Evolutionary conservation across 2,797 vertebrate genomes (phyloP).

Genomic region (Hipposideros larvatus): DNA sequence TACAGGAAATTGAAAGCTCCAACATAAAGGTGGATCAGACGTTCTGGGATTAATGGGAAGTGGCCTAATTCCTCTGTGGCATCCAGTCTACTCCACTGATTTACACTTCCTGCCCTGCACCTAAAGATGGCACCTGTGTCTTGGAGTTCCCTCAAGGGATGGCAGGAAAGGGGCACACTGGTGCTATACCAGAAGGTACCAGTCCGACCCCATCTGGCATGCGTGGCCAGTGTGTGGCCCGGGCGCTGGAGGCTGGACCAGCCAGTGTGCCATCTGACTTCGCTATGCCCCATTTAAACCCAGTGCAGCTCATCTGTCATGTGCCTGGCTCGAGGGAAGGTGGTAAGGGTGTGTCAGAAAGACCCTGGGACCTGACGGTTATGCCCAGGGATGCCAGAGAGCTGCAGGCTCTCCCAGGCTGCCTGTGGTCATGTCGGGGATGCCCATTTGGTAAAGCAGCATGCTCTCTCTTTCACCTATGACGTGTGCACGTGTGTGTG

Average conservation of each 20-base stretch:
- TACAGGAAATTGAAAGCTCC: too few species aligned
- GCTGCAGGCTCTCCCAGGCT: too few species aligned
- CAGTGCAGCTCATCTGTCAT: not conserved
- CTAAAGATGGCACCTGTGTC: not conserved
- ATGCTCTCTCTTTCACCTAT: not conserved
- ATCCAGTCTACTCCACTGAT: not conserved
- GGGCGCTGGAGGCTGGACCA: not conserved
- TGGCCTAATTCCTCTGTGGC: too few species aligned
- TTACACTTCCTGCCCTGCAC: not conserved
- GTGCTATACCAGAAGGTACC: fast-evolving
- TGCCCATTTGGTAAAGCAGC: not conserved
- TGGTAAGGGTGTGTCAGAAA: not conserved
- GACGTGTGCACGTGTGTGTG: not conserved
- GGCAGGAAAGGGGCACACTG: not conserved
- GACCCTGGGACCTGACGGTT: not conserved
- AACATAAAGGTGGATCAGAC: not conserved
- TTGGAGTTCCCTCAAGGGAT: not conserved
- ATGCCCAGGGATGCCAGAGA: too few species aligned
- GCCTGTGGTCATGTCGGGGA: too few species aligned
- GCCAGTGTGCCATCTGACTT: too few species aligned
- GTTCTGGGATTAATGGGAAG: not conserved
- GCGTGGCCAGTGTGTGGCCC: too few species aligned
- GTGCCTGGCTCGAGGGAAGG: not conserved
- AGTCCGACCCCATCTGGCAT: not conserved
- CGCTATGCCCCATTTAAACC: not conserved